Base-by-base conservation (phyloP, 2,888 invertebrate species). In the Schizotus pectinicornis region DNA sequence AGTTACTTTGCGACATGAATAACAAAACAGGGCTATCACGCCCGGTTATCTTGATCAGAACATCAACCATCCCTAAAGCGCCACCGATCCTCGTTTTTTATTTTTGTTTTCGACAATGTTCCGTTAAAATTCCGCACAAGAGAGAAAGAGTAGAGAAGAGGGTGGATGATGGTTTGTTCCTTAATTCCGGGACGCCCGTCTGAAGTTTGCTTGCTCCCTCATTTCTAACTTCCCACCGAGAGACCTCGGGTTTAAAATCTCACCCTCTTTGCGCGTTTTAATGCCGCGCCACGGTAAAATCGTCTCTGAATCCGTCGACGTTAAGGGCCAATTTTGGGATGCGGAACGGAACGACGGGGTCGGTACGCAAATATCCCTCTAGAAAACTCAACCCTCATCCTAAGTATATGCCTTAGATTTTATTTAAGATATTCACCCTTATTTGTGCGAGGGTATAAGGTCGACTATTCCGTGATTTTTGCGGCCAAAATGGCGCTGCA, bases 401-500 rank as follows among this genome's bases (percentile, higher is more conserved):
- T 72, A 73, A 74, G 73, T 73, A 70, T 71, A 68, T 69, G 74
- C 74, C 74, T 74, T 73, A 71, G 74, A 74, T 74, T 74, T 74
- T 74, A 74, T 74, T 74, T 74, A 74, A 74, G 74, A 74, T 65
- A 72, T 64, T 70, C 73, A 66, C 70, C 75, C 74, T 73, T 76
- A 71, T 72, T 66, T 61, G 54, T 42, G 65, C 59, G 51, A 61
- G 53, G 57, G 64, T 66, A 70, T 75, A 75, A 74, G 76, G 77
- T 68, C 64, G 69, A 72, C 63, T 67, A 73, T 75, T 72, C 72
- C 67, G 45, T 72, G 71, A 72, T 73, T 75, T 75, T 75, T 73
- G 62, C 61, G 61, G 22, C 67, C 74, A 76, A 77, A 77, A 77
- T 77, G 77, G 77, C 76, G 76, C 69, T 65, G 67, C 75, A 77